A percentile compares a stretch with the other conserved stretches of the same genome.
phyloP scores from a whole-genome alignment of 2,113 vertebrate genomes.

The Formicarius rufipectus region DNA sequence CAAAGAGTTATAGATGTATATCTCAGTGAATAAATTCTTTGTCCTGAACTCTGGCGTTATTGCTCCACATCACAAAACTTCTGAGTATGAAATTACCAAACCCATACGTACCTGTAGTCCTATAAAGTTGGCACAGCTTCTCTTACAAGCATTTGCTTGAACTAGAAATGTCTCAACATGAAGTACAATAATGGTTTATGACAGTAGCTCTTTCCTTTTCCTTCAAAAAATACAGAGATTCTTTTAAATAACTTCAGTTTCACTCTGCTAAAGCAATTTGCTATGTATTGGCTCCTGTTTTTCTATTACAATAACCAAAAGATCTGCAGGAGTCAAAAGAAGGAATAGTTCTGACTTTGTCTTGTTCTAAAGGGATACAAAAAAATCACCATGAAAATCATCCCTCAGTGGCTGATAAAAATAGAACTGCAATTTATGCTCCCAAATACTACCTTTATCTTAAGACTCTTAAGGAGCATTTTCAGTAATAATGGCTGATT shows the following conservation, averaged over 20 bases:
- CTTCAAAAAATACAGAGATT: not conserved
- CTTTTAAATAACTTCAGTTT: not conserved
- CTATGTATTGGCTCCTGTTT: not conserved
- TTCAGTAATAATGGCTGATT: slow-evolving; percentile 74
- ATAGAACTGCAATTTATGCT: slow-evolving; percentile 67
- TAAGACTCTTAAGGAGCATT: slow-evolving; percentile 67
- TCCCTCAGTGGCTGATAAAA: slow-evolving; percentile 56
- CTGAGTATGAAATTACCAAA: not conserved
- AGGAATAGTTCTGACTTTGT: slow-evolving; percentile 6
- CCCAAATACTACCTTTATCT: slow-evolving; percentile 61
- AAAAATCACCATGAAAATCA: slow-evolving; percentile 45
- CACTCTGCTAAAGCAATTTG: not conserved
- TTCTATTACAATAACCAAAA: slow-evolving; percentile 19
- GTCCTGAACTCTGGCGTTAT: not conserved
- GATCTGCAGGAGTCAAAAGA: slow-evolving; percentile 2
- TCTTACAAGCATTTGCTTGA: not conserved
- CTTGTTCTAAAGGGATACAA: slow-evolving; percentile 43
- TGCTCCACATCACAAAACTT: not conserved
- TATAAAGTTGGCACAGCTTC: not conserved
- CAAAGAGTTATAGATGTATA: not conserved
- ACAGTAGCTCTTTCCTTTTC: not conserved
- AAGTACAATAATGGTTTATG: not conserved
- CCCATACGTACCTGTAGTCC: not conserved
- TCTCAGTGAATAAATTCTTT: not conserved
- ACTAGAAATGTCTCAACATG: not conserved